Conservation (phyloP, 2,888 invertebrate species). For the Heteropelma amictum region DNA sequence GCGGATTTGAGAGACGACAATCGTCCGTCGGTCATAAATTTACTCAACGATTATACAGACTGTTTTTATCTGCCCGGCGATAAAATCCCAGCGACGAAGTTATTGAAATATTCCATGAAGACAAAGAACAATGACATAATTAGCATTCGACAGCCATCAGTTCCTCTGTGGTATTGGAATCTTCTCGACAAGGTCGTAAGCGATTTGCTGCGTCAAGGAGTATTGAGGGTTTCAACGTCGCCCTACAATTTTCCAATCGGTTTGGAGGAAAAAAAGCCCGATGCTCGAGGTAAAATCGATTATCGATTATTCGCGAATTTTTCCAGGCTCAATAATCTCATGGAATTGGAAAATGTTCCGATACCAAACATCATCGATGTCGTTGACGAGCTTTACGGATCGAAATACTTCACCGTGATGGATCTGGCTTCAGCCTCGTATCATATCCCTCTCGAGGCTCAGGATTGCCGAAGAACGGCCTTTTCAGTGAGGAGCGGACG, state of each 20-base stretch:
- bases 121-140: neutral
- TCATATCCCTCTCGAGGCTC: slow-evolving; percentile 23
- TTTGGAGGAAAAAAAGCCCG: slow-evolving; percentile 13
- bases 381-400: slow-evolving; percentile 29
- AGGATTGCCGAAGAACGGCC: slow-evolving; percentile 33
- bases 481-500: slow-evolving; percentile 35
- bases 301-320: neutral
- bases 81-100: neutral
- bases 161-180: neutral
- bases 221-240: slow-evolving; percentile 24
- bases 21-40: neutral
- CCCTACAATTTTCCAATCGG: slow-evolving; percentile 16
- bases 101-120: slow-evolving; percentile 21
- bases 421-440: slow-evolving; percentile 46
- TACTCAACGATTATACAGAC: slow-evolving; percentile 38
- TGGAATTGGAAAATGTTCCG: neutral
- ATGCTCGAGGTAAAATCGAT: neutral
- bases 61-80: slow-evolving; percentile 41
- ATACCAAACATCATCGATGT: slow-evolving; percentile 30
- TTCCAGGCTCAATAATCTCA: slow-evolving; percentile 18
- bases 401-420: slow-evolving; percentile 40
- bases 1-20: neutral
- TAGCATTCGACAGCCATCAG: neutral
- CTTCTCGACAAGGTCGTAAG: slow-evolving; percentile 10
- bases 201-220: slow-evolving; percentile 13